Base-by-base conservation (phyloP, 2,888 invertebrate genomes). In the Macrophya annulata region DNA sequence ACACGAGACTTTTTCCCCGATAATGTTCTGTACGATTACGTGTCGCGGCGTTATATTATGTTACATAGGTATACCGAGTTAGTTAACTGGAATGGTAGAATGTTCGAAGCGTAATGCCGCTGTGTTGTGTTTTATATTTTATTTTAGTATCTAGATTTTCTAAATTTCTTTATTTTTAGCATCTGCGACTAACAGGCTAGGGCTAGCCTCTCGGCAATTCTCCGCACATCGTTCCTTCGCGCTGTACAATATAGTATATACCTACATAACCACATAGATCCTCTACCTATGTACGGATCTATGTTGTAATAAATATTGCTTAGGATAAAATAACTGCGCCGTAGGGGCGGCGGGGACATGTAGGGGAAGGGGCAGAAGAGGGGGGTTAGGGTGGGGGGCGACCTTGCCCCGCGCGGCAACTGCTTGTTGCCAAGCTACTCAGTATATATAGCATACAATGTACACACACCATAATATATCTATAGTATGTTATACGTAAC, bases 371-470 rank as follows among this genome's bases (percentile, higher is more conserved):
- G 21, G 45, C 4, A 17, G 31, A 31, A 31, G 31, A 21, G 43
- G 37, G 79, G 79, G n/a, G 21, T 10, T 87, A 86, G 88, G 88
- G 90, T 89, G 91, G 90, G 90, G 90, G 89, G 90, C 92, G 92
- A 92, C 92, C 92, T 92, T 92, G 92, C 91, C 92, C 92, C 91
- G 92, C 90, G 91, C 87, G 87, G 88, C 89, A 90, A 88, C 88
- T 89, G 92, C 91, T 92, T 92, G 92, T 92, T 92, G 92, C 92
- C 92, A 92, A 92, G 92, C 91, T 92, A 92, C 91, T 88, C 87
- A 88, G 89, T 91, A 91, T 91, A 90, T 91, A 91, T 91, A 91
- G 89, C 71, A 71, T 84, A 55, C 68, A 79, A 59, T 25, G 21
- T 55, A 84, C 48, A 84, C 68, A 72, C 59, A 68, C 71, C 59